A percentile compares a stretch with the other conserved stretches of the same genome.
These are phyloP conservation scores for Netelia melanura DNA, from an alignment of 2,888 invertebrate genomes.

Conservation along the genomic window DNA sequence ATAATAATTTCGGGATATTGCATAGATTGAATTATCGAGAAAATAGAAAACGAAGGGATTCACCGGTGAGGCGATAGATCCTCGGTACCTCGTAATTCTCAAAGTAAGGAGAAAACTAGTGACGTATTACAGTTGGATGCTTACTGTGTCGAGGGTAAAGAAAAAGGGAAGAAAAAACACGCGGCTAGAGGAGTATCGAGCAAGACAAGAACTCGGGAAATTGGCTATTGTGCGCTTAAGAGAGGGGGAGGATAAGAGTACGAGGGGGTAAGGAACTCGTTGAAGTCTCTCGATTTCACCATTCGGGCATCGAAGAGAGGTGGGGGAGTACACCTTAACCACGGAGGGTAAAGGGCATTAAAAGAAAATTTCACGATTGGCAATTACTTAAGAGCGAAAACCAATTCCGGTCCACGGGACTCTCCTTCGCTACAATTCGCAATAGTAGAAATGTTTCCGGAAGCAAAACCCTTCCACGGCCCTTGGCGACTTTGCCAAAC, in stretches of 20 bases:
- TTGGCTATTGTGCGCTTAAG: conserved; percentile 46
- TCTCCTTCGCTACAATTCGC: conserved; percentile 33
- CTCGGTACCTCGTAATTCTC: conserved; percentile 27
- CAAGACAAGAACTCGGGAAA: conserved; percentile 28
- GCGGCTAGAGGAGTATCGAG: conserved; percentile 23
- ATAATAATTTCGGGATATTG: too few relatives aligned
- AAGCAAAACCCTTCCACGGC: conserved; percentile 16
- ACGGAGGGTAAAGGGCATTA: conserved; percentile 58
- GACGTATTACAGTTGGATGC: background rate
- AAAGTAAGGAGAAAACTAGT: conserved; percentile 30
- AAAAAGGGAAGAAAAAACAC: conserved; percentile 9
- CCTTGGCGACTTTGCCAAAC: background rate
- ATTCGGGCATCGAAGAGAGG: background rate
- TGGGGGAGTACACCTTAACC: background rate
- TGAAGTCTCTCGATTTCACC: conserved; percentile 36
- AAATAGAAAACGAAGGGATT: too few relatives aligned
- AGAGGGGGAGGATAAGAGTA: background rate
- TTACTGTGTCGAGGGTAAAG: background rate
- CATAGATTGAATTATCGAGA: too few relatives aligned
- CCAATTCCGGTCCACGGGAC: conserved; percentile 63
- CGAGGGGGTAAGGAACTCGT: conserved; percentile 23
- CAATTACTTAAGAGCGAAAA: conserved; percentile 72
- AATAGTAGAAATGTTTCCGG: conserved; percentile 46
- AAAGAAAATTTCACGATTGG: conserved; percentile 73
- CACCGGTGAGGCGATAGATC: too few relatives aligned